A percentile compares a stretch with the other conserved stretches of the same genome.
phyloP scores from a whole-genome alignment of 2,113 vertebrate species.

The Aldabrachelys gigantea region DNA sequence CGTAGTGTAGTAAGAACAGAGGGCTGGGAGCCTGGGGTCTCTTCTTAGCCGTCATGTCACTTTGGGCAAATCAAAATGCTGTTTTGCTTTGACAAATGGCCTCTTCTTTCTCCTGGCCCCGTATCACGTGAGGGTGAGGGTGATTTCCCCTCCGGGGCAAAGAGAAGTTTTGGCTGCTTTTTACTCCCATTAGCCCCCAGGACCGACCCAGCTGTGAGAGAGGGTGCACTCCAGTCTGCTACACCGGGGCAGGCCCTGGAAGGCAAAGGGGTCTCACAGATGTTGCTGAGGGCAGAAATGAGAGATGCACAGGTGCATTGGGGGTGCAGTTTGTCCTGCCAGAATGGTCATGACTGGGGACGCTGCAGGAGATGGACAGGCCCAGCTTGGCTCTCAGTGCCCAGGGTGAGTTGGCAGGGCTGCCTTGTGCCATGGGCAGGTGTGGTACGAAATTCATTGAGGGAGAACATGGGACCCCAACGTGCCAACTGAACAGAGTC shows the following conservation, averaged over 20 bases:
- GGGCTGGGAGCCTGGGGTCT: too few relatives aligned
- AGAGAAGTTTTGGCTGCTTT: too few relatives aligned
- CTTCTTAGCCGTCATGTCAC: too few relatives aligned
- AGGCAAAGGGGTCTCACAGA: neutral
- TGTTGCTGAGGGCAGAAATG: neutral
- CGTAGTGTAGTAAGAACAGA: neutral
- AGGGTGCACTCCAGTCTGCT: neutral
- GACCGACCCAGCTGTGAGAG: neutral
- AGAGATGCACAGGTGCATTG: neutral
- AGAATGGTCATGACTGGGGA: neutral
- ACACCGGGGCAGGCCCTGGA: neutral
- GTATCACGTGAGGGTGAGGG: too few relatives aligned
- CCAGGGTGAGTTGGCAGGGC: neutral
- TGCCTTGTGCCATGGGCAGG: neutral
- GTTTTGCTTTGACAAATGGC: too few relatives aligned
- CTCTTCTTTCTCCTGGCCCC: too few relatives aligned
- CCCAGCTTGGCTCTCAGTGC: neutral
- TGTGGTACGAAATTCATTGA: neutral
- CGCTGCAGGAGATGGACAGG: neutral
- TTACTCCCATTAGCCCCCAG: too few relatives aligned
- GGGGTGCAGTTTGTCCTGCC: neutral
- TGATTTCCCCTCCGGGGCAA: too few relatives aligned
- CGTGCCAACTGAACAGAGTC: too few relatives aligned
- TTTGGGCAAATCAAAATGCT: too few relatives aligned
- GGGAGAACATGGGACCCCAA: neutral